Evolutionary conservation across 2,113 vertebrate genomes (phyloP).

Genomic region (Cochlearius cochlearius): DNA sequence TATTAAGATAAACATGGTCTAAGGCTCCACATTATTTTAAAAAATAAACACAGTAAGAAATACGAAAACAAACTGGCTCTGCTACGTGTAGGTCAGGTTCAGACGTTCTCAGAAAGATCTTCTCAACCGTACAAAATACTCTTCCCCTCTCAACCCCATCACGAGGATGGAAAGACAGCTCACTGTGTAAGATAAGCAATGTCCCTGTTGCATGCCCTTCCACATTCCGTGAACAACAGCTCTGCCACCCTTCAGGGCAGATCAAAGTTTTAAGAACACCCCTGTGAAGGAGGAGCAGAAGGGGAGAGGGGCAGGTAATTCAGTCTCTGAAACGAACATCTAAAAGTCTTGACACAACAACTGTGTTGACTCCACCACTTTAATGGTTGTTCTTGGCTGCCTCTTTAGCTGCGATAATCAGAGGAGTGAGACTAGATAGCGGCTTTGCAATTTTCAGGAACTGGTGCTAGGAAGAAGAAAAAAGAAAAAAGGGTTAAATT

Average conservation of each 20-base stretch:
- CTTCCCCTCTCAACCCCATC: background rate
- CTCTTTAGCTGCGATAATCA: conserved; percentile 95
- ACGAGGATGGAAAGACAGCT: background rate
- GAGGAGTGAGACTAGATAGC: conserved; percentile 92
- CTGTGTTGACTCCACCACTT: background rate
- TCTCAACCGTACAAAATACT: background rate
- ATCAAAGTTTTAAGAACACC: background rate
- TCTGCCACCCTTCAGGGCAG: background rate
- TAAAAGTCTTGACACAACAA: conserved; percentile 19
- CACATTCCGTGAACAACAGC: background rate
- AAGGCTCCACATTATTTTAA: conserved; percentile 33
- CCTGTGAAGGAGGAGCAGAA: background rate
- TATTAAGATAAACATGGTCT: conserved; percentile 31
- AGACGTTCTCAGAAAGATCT: conserved; percentile 1
- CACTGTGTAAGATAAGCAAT: background rate
- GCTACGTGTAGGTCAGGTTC: background rate
- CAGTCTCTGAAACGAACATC: background rate
- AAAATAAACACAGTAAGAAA: conserved; percentile 50
- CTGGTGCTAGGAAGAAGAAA: conserved; percentile 81
- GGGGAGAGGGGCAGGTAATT: background rate
- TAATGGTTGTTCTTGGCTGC: conserved; percentile 93
- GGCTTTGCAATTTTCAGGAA: conserved; percentile 97
- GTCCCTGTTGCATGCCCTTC: background rate
- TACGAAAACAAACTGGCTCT: background rate
- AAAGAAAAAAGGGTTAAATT: background rate